phyloP scores from a whole-genome alignment of 2,888 invertebrate species.

The Chalcis sispes region DNA sequence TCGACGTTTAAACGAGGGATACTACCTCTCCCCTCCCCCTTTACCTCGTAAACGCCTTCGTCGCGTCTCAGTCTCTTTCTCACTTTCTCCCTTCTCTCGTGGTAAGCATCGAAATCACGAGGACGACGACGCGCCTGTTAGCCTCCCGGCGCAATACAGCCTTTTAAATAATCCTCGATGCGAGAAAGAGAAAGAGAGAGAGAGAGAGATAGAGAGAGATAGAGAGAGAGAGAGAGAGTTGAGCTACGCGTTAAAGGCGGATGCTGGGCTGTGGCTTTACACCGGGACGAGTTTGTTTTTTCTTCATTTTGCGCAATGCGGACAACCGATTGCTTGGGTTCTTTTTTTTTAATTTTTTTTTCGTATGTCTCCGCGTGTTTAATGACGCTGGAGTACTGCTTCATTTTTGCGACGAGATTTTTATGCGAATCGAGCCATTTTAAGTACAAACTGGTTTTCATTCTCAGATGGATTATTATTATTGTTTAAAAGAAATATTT shows the following conservation, averaged over 20 bases:
- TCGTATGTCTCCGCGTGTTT: too few relatives aligned
- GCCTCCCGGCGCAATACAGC: constrained; percentile 20
- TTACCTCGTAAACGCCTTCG: constrained; percentile 17
- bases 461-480: too few relatives aligned
- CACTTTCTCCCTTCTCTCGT: neutral
- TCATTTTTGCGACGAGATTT: too few relatives aligned
- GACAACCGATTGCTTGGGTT: constrained; percentile 11
- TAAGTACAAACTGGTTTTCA: too few relatives aligned
- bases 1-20: constrained; percentile 35
- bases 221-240: neutral
- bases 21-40: constrained; percentile 40
- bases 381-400: too few relatives aligned
- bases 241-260: neutral
- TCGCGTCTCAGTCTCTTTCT: neutral
- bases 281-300: constrained; percentile 1
- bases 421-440: too few relatives aligned
- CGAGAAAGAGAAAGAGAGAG: too few relatives aligned
- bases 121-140: constrained; percentile 48
- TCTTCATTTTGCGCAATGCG: constrained; percentile 30
- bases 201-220: too few relatives aligned
- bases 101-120: constrained; percentile 2
- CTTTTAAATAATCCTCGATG: constrained; percentile 19
- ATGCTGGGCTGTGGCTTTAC: neutral
- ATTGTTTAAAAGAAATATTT: too few relatives aligned
- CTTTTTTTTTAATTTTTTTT: neutral